Evolutionary conservation across 2,113 vertebrate species (phyloP).

Genomic region (Oostethus manadensis): DNA sequence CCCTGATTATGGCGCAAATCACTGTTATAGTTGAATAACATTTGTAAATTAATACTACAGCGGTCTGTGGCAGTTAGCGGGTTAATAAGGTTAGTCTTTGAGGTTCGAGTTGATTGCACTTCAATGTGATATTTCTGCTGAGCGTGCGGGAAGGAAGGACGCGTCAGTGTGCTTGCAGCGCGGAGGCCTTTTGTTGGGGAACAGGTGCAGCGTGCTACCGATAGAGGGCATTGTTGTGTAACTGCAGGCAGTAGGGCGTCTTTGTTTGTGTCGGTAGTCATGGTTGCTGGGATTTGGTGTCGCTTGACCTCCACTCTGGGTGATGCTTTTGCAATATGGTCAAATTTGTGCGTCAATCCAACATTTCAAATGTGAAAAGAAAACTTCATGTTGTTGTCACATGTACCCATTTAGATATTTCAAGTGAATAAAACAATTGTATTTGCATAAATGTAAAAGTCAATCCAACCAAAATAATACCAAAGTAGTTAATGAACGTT

Average conservation of each 20-base stretch:
- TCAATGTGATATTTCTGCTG: conserved; percentile 72
- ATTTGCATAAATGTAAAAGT: too few relatives aligned
- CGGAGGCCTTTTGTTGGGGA: conserved; percentile 42
- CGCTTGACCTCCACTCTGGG: conserved; percentile 28
- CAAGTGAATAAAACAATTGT: too few relatives aligned
- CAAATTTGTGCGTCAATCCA: conserved; percentile 42
- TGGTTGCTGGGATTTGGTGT: conserved; percentile 38
- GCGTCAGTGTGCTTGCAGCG: conserved; percentile 39
- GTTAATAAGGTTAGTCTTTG: conserved; percentile 67
- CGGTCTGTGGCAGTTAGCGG: conserved; percentile 55
- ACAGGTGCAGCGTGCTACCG: conserved; percentile 45
- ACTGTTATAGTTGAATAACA: conserved; percentile 58
- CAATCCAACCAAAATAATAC: too few relatives aligned
- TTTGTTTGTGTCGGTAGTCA: conserved; percentile 56
- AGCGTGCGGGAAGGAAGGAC: conserved; percentile 57
- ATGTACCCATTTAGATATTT: too few relatives aligned
- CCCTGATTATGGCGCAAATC: conserved; percentile 50
- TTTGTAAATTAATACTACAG: conserved; percentile 64
- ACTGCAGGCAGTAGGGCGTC: conserved; percentile 39
- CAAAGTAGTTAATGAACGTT: too few relatives aligned
- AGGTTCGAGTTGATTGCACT: conserved; percentile 69
- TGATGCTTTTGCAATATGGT: conserved; percentile 46
- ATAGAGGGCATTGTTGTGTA: conserved; percentile 73
- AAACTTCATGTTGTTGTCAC: too few relatives aligned
- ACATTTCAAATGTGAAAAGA: conserved; percentile 3